Base-by-base conservation (phyloP, 2,888 invertebrate species). In the Choreutis nemorana region DNA sequence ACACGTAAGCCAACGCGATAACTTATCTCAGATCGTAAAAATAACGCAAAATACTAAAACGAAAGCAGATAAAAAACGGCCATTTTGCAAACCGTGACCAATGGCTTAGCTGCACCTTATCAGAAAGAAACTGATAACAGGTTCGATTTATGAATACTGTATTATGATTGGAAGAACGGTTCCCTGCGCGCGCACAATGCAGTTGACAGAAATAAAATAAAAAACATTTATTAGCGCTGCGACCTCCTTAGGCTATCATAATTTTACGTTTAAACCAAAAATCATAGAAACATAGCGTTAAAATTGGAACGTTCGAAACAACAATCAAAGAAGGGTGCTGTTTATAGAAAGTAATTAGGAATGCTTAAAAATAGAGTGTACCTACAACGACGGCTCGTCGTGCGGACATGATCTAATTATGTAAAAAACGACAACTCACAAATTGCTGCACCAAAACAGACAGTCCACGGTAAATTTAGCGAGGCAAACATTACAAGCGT, bases 71-170 rank as follows among this genome's bases (percentile, higher is more conserved):
- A 65, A 65, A 48, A 37, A 30, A 39, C 56, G 50, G 64, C 72
- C 75, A 71, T 71, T 56, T 71, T 70, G 62, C 58, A 65, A 62
- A 61, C 44, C 63, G 59, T 65, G 60, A 61, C 73, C 75, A 73
- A 75, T 73, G 49, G 56, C 50, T 54, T 43, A 45, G 47, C 48
- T 42, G 52, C 41, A 44, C 51, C 57, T 55, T 72, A 70, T 71
- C 71, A 70, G 53, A 42, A 45, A 40, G 44, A 48, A 44, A 50
- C 50, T 68, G 75, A 71, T 75, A 75, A 70, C 57, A 61, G 48
- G n/a, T 65, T 65, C 67, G 60, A 66, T 70, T 71, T 72, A 62
- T 55, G 54, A 67, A 67, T 57, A 38, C 60, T 39, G 48, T 36
- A 38, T 50, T 42, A 47, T 51, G 61, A 73, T 77, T 77, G 75